A percentile compares a stretch with the other conserved stretches of the same genome.
These are phyloP conservation scores for Drosophila austrosaltans DNA, from an alignment of 2,888 invertebrate genomes.

Conservation along the genomic window DNA sequence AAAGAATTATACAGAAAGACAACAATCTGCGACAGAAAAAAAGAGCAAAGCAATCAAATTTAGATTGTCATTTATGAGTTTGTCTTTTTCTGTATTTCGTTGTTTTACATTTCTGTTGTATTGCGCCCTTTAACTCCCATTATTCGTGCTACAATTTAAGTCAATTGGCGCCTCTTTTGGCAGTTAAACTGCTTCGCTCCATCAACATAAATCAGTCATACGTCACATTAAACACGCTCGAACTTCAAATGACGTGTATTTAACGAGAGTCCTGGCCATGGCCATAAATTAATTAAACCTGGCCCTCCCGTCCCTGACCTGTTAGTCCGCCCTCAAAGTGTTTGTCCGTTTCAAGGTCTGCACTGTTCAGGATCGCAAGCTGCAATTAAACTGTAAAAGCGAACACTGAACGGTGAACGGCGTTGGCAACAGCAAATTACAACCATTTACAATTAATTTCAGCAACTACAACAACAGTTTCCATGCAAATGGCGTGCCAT, in stretches of 20 bases:
- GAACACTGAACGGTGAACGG: constrained; percentile 50
- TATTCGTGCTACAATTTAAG: constrained; percentile 27
- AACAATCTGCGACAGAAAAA: constrained; percentile 14
- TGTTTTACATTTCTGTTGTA: background rate
- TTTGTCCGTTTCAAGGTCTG: constrained; percentile 27
- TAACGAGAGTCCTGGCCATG: constrained; percentile 56
- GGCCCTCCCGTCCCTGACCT: constrained; percentile 27
- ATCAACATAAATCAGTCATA: constrained; percentile 76
- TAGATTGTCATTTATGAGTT: constrained; percentile 28
- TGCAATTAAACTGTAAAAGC: constrained; percentile 76
- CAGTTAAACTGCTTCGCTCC: constrained; percentile 56
- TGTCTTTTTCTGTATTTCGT: background rate
- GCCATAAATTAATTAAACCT: constrained; percentile 71
- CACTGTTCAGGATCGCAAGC: constrained; percentile 52
- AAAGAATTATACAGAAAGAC: constrained; percentile 29
- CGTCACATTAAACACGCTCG: constrained; percentile 75
- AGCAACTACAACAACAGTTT: constrained; percentile 38
- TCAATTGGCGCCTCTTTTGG: constrained; percentile 59
- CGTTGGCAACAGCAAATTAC: constrained; percentile 66
- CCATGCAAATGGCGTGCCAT: constrained; percentile 77
- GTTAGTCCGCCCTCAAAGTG: background rate
- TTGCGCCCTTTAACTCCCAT: background rate
- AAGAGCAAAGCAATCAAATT: constrained; percentile 29
- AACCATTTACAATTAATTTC: constrained; percentile 77
- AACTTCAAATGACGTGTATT: constrained; percentile 67